Evolutionary conservation across 2,113 vertebrate genomes (phyloP), one percentile per base, ranked within the genome.

Genomic region (Nannospalax galili): DNA sequence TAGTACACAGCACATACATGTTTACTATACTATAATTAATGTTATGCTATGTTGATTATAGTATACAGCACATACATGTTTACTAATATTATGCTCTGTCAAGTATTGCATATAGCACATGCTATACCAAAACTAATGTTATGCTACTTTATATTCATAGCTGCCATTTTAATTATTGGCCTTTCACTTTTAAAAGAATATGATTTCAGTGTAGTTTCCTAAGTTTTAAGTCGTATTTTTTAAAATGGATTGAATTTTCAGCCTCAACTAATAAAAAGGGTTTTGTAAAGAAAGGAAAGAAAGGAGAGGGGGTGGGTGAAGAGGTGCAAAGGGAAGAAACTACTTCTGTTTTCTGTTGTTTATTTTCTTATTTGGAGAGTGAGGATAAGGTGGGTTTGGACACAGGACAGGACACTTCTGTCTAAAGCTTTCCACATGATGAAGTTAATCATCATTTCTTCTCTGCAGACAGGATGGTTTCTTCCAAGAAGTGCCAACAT

Each of bases 401-500:
- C 11, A 88, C n/a, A 87, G 10, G 35, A 79, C 4, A 15, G 32
- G 14, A 65, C 45, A 64, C 37, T 75, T 89, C 40, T 45, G 40
- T 84, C 64, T 94, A 45, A 85, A 88, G 28, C 48, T 80, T 86
- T 86, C 84, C 58, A 84, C 74, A 67, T 84, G 73, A 78, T 92
- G 45, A 90, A 67, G 42, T 56, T 67, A 75, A 92, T 92, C 72
- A 92, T 74, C 74, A 65, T 84, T 80, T 77, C 60, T 88, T 90
- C 87, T 90, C 60, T 95, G 84, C 75, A 97, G 94, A 96, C 60
- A 87, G 85, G 88, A 96, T 94, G 40, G 24, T 78, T 92, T n/a
- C 78, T 93, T 94, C 91, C 72, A 78, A 67, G 96, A 98, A 98
- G 97, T 84, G 88, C 95, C 97, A 98, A 98, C 97, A 98, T 97